phyloP scores from a whole-genome alignment of 2,113 vertebrate genomes.

The Muscicapa adusta region DNA sequence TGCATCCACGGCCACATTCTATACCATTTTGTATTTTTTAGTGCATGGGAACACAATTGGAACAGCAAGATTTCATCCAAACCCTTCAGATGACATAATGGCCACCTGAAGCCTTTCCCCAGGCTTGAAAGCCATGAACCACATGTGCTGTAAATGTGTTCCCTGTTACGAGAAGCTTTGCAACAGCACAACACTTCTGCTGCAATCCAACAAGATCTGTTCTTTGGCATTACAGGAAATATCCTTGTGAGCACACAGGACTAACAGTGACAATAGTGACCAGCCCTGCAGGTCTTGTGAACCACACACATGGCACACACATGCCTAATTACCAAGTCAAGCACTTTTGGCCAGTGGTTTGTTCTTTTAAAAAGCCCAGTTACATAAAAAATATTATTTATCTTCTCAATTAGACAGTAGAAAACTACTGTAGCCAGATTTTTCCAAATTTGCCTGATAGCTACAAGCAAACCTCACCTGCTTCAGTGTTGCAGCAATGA shows the following conservation, averaged over 20 bases:
- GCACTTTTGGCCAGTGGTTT: not conserved
- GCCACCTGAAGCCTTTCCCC: not conserved
- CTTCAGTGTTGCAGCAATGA: not conserved
- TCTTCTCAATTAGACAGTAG: not conserved
- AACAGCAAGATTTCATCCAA: not conserved
- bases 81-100: not conserved
- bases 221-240: not conserved
- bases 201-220: not conserved
- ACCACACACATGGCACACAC: not conserved
- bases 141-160: not conserved
- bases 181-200: not conserved
- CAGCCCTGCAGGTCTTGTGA: not conserved
- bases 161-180: accelerated
- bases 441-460: not conserved
- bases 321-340: not conserved
- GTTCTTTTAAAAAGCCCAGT: not conserved
- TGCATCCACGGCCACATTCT: not conserved
- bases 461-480: accelerated
- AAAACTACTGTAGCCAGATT: not conserved
- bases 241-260: not conserved
- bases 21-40: not conserved
- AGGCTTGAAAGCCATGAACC: not conserved
- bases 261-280: not conserved
- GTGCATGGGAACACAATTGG: not conserved
- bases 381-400: not conserved